Percentiles rank a stretch among this genome's conserved stretches.
Conservation (phyloP, 2,888 invertebrate genomes). For the Macaria liturata region DNA sequence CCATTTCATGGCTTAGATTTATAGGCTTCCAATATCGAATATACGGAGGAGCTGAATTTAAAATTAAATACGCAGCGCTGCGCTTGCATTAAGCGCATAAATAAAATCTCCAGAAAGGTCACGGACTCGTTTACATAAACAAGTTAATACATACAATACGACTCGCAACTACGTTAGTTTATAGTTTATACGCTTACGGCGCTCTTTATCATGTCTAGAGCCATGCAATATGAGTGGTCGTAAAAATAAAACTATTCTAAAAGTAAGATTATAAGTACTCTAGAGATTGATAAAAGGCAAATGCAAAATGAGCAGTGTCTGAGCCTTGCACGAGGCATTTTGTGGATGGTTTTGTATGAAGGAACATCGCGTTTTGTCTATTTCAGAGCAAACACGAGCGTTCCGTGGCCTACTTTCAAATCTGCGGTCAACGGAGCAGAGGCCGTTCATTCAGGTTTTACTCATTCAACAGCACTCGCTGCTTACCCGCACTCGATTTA, state of each 20-base stretch:
- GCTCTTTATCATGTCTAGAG: too few species aligned
- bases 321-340: conserved; percentile 35
- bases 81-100: conserved; percentile 33
- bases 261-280: conserved; percentile 11
- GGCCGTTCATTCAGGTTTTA: conserved; percentile 48
- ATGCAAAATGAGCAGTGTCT: conserved; percentile 36
- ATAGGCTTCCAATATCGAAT: conserved; percentile 34
- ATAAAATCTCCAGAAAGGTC: conserved; percentile 36
- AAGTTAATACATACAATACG: conserved; percentile 34
- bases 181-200: too few species aligned
- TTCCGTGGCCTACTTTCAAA: conserved; percentile 61
- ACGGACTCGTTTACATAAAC: conserved; percentile 35
- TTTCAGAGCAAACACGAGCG: conserved; percentile 39
- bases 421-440: conserved; percentile 56
- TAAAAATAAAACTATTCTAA: too few species aligned
- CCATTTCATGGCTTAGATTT: conserved; percentile 35
- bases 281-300: conserved; percentile 33
- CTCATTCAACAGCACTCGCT: conserved; percentile 32
- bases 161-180: conserved; percentile 14
- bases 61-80: conserved; percentile 38
- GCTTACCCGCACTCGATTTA: conserved; percentile 18
- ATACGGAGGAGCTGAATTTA: conserved; percentile 31
- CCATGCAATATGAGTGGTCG: too few species aligned
- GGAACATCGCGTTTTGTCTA: conserved; percentile 29
- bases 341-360: conserved; percentile 17